Base-by-base conservation (phyloP, 2,888 invertebrate species). In the Rutpela maculata region DNA sequence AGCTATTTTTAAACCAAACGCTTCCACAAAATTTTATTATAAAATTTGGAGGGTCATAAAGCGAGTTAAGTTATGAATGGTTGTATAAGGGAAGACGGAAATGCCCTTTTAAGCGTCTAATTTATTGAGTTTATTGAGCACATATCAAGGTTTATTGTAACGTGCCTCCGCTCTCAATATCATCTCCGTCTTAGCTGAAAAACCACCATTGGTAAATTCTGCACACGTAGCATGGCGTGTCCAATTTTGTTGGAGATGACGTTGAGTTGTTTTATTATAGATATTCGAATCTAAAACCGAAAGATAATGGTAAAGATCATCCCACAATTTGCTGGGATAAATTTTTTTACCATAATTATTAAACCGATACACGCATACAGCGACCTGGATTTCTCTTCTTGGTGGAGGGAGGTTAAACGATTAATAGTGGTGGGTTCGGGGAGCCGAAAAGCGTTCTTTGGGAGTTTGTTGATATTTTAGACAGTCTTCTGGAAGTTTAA, bases 181-280 rank as follows among this genome's bases (percentile, higher is more conserved):
- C 80, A 56, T 55, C 79, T 77, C 70, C 69, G 72, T 75, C 57
- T 70, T 65, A 71, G 81, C 73, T 76, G 77, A 74, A 57, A 79
- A 77, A 76, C 79, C 77, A 73, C 79, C 76, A 70, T 31, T 11
- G 35, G 57, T 57, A 78, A 84, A 88, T 88, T 88, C 88, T 84
- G 87, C 87, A 85, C 88, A 88, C 88, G 88, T 88, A 88, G 88
- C 87, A 84, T 82, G 82, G 86, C 87, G 85, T 84, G 86, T 85
- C 85, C 86, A 86, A 86, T 86, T 86, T 86, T 82, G 84, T 78
- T 80, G 81, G 84, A 85, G 84, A 86, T 85, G 85, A 86, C 83
- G 85, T 84, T 82, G 85, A 84, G 85, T 84, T 86, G 86, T 85
- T 86, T 86, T 86, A 86, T 86, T 85, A 86, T 84, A 83, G 85